Evolutionary conservation across 2,113 vertebrate genomes (phyloP), one percentile per base, ranked within the genome.

Genomic region (Neodontobutis hainanensis): DNA sequence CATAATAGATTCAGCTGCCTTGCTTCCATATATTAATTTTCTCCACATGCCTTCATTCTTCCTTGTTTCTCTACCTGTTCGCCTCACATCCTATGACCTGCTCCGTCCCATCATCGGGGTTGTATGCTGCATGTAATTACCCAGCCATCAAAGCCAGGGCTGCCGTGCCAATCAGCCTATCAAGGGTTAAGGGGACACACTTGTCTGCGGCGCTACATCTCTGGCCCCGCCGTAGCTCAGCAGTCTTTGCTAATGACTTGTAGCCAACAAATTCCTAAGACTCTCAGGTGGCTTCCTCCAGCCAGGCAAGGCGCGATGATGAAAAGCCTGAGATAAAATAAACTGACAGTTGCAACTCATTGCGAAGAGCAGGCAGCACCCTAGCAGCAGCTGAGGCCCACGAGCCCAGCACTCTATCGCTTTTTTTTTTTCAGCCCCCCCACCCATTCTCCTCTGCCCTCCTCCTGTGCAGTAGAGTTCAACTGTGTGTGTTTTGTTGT

Each of bases 281-380:
- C 94, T 98, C 96, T 98, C 95, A 95, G 96, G 96, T 97, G 95
- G 94, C 93, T 95, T 94, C 94, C 93, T 92, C 92, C 92, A 89
- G 93, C 94, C 94, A 90, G 95, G 94, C 94, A 93, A 91, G 92
- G 92, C 89, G 91, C 88, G 80, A 94, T 98, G 97, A 98, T 99
- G 95, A 99, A 98, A 99, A 96, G 96, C 91, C 91, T 87, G 89
- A 95, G 95, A 95, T 97, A 97, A 98, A 96, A 97, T 95, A 95
- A 96, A 95, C 95, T 98, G 97, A 97, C 97, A 98, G 95, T 96
- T 95, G 94, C 95, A 96, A 95, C 95, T 96, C 94, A 94, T 95
- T 84, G 94, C 90, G 92, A 92, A 92, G 93, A 94, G 93, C 93
- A 95, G 91, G 92, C 93, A 94, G 94, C 94, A 94, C 93, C 93